phyloP scores from a whole-genome alignment of 2,797 vertebrate genomes.

The Halcyon chelicuti region DNA sequence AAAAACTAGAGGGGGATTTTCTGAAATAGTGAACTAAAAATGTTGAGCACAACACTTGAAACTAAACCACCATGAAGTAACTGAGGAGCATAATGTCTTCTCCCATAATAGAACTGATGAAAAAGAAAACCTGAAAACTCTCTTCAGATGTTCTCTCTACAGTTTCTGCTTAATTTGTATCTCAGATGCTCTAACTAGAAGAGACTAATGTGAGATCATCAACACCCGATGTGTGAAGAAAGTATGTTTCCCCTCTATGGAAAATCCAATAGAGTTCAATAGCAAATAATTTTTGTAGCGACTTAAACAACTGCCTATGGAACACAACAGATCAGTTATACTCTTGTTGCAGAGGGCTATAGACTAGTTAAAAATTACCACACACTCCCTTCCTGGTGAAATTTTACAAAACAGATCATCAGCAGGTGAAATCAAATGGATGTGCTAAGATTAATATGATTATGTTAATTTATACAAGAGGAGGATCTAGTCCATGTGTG shows the following conservation, averaged over 20 bases:
- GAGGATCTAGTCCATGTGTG: not conserved
- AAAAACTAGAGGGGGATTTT: not conserved
- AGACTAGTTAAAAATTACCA: not conserved
- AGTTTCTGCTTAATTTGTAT: slow-evolving; percentile 8
- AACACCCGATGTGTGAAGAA: not conserved
- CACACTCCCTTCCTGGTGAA: not conserved
- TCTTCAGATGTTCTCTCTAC: not conserved
- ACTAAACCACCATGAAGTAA: not conserved
- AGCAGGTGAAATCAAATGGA: not conserved
- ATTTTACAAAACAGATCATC: not conserved
- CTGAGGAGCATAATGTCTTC: not conserved
- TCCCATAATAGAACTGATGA: not conserved
- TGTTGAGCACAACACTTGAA: not conserved
- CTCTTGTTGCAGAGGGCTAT: not conserved
- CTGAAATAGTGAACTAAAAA: not conserved
- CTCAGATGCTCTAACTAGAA: not conserved
- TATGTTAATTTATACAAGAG: not conserved
- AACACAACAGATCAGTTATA: not conserved
- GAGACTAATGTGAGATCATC: slow-evolving; percentile 4
- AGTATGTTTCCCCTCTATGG: slow-evolving; percentile 5
- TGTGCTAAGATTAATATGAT: not conserved
- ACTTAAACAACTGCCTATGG: not conserved
- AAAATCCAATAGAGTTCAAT: slow-evolving; percentile 15
- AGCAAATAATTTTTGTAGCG: slow-evolving; percentile 43
- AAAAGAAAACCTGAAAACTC: not conserved